These are phyloP conservation scores for Catostylus mosaicus DNA, from an alignment of 30 jellyfish, hydroid and myxozoan genomes.

Conservation along the genomic window DNA sequence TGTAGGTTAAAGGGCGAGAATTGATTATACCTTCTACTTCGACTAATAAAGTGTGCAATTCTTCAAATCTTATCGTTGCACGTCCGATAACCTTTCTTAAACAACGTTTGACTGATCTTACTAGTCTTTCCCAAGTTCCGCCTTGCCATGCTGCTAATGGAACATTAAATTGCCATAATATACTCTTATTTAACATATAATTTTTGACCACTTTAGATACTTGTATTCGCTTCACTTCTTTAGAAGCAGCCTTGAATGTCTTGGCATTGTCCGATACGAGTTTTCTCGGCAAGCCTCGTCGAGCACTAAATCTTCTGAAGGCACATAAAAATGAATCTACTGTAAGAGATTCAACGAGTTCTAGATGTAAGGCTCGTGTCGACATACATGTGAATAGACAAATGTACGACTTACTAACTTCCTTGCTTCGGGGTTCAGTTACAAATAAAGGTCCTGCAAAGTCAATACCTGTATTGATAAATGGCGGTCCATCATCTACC, in stretches of 20 bases:
- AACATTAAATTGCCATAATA: constrained; percentile 28
- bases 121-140: constrained; percentile 54
- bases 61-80: constrained; percentile 36
- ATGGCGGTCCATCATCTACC: constrained; percentile 57
- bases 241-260: constrained; percentile 23
- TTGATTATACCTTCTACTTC: constrained; percentile 41
- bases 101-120: constrained; percentile 27
- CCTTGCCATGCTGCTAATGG: constrained; percentile 50
- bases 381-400: constrained; percentile 58
- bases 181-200: too few species aligned
- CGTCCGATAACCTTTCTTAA: constrained; percentile 39
- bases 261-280: constrained; percentile 45
- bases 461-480: constrained; percentile 41
- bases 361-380: constrained; percentile 62
- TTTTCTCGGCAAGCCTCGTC: constrained; percentile 39
- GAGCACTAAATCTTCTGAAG: constrained; percentile 17
- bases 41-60: constrained; percentile 16
- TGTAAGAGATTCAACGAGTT: constrained; percentile 20
- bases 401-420: constrained; percentile 6
- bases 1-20: constrained; percentile 13
- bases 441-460: constrained; percentile 49
- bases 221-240: neutral
- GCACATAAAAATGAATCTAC: constrained; percentile 16
- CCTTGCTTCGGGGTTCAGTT: neutral
- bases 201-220: constrained; percentile 3